Conservation (phyloP, 2,797 vertebrate genomes). For the Pelodytes ibericus region DNA sequence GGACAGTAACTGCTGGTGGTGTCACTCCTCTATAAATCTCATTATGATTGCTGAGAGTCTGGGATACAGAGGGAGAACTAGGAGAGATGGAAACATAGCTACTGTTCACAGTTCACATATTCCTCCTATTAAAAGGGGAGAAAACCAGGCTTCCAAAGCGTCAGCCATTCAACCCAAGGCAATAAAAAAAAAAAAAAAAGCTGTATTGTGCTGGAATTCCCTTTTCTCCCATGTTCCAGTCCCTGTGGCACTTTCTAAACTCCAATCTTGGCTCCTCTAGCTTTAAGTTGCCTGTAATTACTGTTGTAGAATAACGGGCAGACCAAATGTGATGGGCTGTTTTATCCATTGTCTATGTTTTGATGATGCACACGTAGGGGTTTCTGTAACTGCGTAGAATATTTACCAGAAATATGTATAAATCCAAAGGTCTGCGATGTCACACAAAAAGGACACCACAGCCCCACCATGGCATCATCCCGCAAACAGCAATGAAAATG, state of each 20-base stretch:
- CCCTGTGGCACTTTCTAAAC: background rate
- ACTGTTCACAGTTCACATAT: conserved; percentile 19
- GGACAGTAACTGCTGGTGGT: conserved; percentile 47
- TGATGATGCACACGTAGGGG: no score
- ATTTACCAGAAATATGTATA: no score
- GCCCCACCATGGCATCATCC: no score
- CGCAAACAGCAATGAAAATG: no score
- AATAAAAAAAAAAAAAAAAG: background rate
- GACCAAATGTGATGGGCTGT: no score
- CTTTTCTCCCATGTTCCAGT: background rate
- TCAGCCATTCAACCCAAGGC: background rate
- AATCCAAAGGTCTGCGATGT: no score
- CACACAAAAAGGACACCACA: no score
- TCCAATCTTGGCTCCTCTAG: no score
- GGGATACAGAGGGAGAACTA: conserved; percentile 23
- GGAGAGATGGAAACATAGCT: conserved; percentile 10
- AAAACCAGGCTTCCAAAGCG: background rate
- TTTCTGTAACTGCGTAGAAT: no score
- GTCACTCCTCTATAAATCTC: conserved; percentile 44
- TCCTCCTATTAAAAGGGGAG: background rate
- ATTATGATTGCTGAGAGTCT: conserved; percentile 19
- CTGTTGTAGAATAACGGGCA: no score
- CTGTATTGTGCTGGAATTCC: background rate
- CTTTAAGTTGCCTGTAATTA: no score
- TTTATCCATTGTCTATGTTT: no score